A percentile compares a stretch with the other conserved stretches of the same genome.
These are phyloP conservation scores for Amiota mariae DNA, from an alignment of 2,888 invertebrate genomes.

Conservation along the genomic window DNA sequence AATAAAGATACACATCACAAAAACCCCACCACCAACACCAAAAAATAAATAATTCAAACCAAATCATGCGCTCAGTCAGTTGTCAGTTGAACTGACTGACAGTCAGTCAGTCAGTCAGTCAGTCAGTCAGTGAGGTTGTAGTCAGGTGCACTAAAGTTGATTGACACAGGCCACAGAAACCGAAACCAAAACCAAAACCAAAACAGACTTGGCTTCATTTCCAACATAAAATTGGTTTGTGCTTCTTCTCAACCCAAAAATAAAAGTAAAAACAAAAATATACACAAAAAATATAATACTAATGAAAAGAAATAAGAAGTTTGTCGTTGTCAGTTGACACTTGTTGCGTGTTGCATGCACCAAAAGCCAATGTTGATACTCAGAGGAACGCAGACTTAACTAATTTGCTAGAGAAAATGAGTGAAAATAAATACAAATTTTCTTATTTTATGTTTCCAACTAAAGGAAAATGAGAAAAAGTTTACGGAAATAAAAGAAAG, in stretches of 20 bases:
- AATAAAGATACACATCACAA: too few relatives aligned
- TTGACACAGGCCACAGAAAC: background rate
- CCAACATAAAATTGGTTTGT: background rate
- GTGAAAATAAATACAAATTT: slow-evolving; percentile 24
- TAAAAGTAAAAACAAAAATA: background rate
- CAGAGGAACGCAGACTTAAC: background rate
- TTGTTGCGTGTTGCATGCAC: slow-evolving; percentile 60
- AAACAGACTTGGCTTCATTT: background rate
- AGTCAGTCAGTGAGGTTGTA: too few relatives aligned
- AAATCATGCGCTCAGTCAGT: too few relatives aligned
- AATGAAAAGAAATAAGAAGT: too few relatives aligned
- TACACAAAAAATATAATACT: slow-evolving; percentile 1
- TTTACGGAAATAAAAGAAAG: background rate
- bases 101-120: too few relatives aligned
- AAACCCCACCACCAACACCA: too few relatives aligned
- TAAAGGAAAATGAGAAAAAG: slow-evolving; percentile 9
- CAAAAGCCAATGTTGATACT: slow-evolving; percentile 10
- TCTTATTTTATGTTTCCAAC: slow-evolving; percentile 15
- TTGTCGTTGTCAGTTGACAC: slow-evolving; percentile 51
- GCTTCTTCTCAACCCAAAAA: too few relatives aligned
- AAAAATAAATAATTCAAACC: too few relatives aligned
- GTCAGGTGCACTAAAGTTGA: too few relatives aligned
- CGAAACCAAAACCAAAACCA: background rate
- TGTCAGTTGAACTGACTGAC: too few relatives aligned
- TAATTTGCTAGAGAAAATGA: slow-evolving; percentile 11